Conservation (phyloP, 92 coral and sea anemone species). For the Siderastrea siderea region DNA sequence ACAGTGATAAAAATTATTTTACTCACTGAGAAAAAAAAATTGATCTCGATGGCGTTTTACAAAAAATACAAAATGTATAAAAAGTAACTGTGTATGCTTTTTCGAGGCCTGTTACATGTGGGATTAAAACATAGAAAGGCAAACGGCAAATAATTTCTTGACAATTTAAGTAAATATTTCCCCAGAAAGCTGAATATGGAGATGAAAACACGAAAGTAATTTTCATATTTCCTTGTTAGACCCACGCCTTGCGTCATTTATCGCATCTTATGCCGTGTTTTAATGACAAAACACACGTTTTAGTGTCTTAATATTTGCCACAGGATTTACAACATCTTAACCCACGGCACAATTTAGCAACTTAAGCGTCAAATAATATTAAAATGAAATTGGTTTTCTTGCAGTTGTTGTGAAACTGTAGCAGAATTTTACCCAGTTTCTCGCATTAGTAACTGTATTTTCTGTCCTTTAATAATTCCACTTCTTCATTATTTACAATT, state of each 20-base stretch:
- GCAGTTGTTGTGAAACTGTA: not conserved
- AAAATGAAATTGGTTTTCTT: not conserved
- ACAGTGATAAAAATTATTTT: too few relatives aligned
- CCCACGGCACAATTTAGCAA: too few relatives aligned
- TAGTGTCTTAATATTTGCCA: not conserved
- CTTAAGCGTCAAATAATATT: too few relatives aligned
- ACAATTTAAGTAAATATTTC: not conserved
- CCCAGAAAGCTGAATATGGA: not conserved
- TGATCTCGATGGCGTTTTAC: too few relatives aligned
- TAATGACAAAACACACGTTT: not conserved
- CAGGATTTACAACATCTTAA: not conserved
- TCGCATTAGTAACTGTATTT: too few relatives aligned
- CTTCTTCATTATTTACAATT: not conserved
- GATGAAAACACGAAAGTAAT: not conserved
- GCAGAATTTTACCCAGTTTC: too few relatives aligned
- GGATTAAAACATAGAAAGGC: not conserved
- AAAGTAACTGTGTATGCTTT: too few relatives aligned
- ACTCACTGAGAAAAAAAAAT: too few relatives aligned
- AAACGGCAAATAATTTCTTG: not conserved
- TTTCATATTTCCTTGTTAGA: not conserved
- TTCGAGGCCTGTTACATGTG: too few relatives aligned
- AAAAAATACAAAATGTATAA: too few relatives aligned
- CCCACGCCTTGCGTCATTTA: constrained; percentile 12
- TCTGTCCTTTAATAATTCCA: not conserved
- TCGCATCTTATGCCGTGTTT: not conserved